A percentile compares a stretch with the other conserved stretches of the same genome.
These are phyloP conservation scores for Drosophila melanica DNA, from an alignment of 1,140 invertebrate species.

Conservation along the genomic window DNA sequence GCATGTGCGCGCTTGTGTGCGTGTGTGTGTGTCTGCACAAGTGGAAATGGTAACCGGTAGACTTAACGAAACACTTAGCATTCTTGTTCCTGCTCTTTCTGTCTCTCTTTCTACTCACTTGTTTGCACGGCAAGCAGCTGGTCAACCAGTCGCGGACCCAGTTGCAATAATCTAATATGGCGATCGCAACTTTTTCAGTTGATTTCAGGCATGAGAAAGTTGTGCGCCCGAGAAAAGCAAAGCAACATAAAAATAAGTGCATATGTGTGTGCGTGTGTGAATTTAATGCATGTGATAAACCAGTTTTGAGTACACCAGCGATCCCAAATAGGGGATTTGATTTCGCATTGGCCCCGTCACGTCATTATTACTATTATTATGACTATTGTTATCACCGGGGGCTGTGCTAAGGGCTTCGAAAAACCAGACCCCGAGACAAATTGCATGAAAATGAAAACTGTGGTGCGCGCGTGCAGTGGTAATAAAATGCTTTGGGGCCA, in stretches of 20 bases:
- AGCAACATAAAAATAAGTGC: too few species aligned
- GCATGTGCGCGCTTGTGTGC: background rate
- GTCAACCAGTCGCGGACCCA: background rate
- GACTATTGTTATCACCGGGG: background rate
- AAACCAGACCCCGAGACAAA: slow-evolving; percentile 32
- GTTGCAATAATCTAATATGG: slow-evolving; percentile 1
- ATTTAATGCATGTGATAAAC: slow-evolving; percentile 11
- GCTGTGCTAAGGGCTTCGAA: background rate
- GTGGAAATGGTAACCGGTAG: slow-evolving; percentile 10
- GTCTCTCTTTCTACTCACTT: background rate
- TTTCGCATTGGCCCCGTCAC: slow-evolving; percentile 18
- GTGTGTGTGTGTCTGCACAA: background rate
- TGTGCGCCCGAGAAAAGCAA: background rate
- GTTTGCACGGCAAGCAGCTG: background rate
- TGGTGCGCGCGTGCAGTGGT: slow-evolving; percentile 24
- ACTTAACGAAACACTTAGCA: slow-evolving; percentile 15
- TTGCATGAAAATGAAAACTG: slow-evolving; percentile 46
- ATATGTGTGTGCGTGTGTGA: too few species aligned
- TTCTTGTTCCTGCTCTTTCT: background rate
- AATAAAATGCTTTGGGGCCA: slow-evolving; percentile 46
- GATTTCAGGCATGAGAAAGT: background rate
- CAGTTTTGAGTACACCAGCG: slow-evolving; percentile 20
- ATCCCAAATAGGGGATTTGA: slow-evolving; percentile 27
- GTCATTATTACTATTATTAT: slow-evolving; percentile 25
- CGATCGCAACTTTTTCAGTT: background rate